A percentile compares a stretch with the other conserved stretches of the same genome.
These are phyloP conservation scores for Eubasilissa regina DNA, from an alignment of 1,140 invertebrate genomes.

Conservation along the genomic window DNA sequence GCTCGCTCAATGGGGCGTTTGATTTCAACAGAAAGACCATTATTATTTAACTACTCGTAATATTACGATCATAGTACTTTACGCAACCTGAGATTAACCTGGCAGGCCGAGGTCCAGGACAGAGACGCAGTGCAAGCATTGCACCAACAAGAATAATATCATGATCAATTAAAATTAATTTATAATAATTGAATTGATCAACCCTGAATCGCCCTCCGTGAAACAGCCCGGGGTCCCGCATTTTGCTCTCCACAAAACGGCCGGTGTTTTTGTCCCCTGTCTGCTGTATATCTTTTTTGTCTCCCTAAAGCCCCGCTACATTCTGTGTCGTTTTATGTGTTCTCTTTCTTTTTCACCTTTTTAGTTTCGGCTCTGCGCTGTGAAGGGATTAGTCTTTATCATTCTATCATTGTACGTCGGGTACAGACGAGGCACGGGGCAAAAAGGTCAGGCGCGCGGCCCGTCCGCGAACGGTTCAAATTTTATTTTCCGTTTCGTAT, in stretches of 20 bases:
- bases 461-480: too few species aligned
- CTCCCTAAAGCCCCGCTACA: constrained; percentile 12
- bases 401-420: constrained; percentile 25
- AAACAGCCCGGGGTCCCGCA: constrained; percentile 5
- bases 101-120: too few species aligned
- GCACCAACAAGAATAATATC: too few species aligned
- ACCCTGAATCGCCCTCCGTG: not conserved
- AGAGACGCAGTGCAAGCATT: too few species aligned
- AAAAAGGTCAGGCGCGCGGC: constrained; percentile 31
- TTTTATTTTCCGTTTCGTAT: too few species aligned
- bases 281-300: not conserved
- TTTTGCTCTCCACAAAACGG: constrained; percentile 43
- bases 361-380: constrained; percentile 15
- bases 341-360: not conserved
- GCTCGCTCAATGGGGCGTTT: too few species aligned
- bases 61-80: too few species aligned
- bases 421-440: constrained; percentile 11
- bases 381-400: constrained; percentile 35
- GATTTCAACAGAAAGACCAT: too few species aligned
- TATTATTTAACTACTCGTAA: too few species aligned
- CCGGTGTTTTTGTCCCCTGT: constrained; percentile 12
- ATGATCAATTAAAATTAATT: too few species aligned
- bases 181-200: too few species aligned
- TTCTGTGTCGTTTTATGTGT: constrained; percentile 26
- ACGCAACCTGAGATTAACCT: too few species aligned